Evolutionary conservation across 64 coral and sea anemone species (phyloP), one percentile per base, ranked within the genome.

Genomic region (Stichodactyla mertensii): DNA sequence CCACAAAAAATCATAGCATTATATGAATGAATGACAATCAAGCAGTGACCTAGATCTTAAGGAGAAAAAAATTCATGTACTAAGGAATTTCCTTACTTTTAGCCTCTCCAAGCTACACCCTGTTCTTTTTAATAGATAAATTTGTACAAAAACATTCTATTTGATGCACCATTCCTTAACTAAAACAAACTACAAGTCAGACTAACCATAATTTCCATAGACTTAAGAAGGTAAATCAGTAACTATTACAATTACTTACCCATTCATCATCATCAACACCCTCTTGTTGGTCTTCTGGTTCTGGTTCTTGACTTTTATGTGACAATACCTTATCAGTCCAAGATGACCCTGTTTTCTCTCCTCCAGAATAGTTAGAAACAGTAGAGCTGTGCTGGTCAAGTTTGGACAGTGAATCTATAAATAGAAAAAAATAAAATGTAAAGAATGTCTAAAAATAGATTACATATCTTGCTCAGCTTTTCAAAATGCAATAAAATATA

Each of bases 261-360:
- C 93, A 95, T 77, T 95, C 93, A 91, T 95, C 89, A 22, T 95
- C 93, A 23, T 86, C 86, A 26, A 88, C 93, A 24, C 89, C 93
- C 18, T 83, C 83, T 71, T 86, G 88, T 54, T 88, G 85, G 12
- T 95, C 86, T 57, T 91, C 82, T 27, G 82, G 59, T 57, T 57
- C 52, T 26, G 86, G 80, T 79, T 95, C 85, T 5, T 82, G 53
- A 4, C 77, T 82, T 74, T 95, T 95, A 36, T 88, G 91, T 16
- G 89, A 86, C 93, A 95, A 88, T 52, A 95, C 93, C 64, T 95
- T 95, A 57, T 95, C 89, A 23, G 93, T 95, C 93, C 93, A 95
- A 23, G 89, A 95, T 26, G 82, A 31, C 1, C 93, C 93, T 11
- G 87, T 69, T 51, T 8, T 77, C 28, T 91, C 89, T 11, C 93